Conservation (phyloP, 1,140 invertebrate species). For the Drosophila lini region DNA sequence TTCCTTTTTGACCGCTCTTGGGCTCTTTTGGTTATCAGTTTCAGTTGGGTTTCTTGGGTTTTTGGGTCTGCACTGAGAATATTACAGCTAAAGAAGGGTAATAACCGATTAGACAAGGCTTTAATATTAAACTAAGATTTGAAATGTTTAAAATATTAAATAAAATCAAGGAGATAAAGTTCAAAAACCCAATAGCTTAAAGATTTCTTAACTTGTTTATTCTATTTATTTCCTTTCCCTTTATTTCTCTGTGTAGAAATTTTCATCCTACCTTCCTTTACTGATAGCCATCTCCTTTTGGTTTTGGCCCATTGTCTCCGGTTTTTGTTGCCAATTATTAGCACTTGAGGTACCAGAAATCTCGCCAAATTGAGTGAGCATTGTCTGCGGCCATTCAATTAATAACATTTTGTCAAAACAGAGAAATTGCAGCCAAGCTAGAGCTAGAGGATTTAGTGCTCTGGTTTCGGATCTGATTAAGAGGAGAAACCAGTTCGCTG, state of each 20-base stretch:
- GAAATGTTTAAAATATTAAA: background rate
- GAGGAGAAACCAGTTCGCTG: conserved; percentile 36
- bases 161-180: background rate
- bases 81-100: background rate
- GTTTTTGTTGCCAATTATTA: conserved; percentile 71
- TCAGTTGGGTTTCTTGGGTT: conserved; percentile 23
- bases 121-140: too few relatives aligned
- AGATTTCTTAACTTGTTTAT: too few relatives aligned
- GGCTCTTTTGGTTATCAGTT: conserved; percentile 31
- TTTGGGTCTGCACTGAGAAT: background rate
- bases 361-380: conserved; percentile 54
- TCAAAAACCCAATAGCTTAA: background rate
- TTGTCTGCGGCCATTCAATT: conserved; percentile 66
- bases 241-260: background rate
- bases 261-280: conserved; percentile 18
- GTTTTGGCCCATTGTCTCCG: conserved; percentile 64
- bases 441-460: conserved; percentile 11
- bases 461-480: conserved; percentile 41
- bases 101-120: background rate
- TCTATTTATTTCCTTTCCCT: background rate
- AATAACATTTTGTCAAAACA: conserved; percentile 77
- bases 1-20: conserved; percentile 3
- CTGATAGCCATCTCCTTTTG: conserved; percentile 62
- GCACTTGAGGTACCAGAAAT: conserved; percentile 63
- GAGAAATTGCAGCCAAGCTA: conserved; percentile 67